A percentile compares a stretch with the other conserved stretches of the same genome.
Evolutionary conservation across 2,113 vertebrate species (phyloP).

Genomic region (Piliocolobus tephrosceles): DNA sequence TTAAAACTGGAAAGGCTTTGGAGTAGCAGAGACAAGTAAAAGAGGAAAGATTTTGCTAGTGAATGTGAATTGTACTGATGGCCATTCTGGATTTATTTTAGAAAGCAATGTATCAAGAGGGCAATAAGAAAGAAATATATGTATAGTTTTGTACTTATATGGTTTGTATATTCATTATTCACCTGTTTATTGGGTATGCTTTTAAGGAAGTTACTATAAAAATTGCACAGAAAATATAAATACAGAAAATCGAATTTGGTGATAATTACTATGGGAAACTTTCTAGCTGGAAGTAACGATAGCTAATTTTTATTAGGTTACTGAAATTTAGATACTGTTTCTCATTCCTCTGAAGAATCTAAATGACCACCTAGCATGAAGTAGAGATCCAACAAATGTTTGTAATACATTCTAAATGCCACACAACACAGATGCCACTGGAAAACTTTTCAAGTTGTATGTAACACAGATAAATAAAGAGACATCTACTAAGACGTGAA

Average conservation of each 20-base stretch:
- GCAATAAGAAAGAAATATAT: background rate
- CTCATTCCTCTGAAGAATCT: background rate
- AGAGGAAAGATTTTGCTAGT: background rate
- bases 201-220: background rate
- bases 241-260: background rate
- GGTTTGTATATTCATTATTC: background rate
- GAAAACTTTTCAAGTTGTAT: background rate
- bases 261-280: background rate
- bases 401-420: background rate
- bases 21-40: constrained; percentile 1
- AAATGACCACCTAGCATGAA: background rate
- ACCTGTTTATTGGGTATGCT: background rate
- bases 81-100: background rate
- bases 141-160: background rate
- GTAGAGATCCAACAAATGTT: background rate
- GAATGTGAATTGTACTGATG: background rate
- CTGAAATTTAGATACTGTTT: background rate
- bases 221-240: background rate
- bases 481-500: background rate
- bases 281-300: background rate
- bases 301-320: background rate
- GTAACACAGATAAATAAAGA: background rate
- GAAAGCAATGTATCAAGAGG: background rate
- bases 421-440: background rate
- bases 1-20: background rate